A percentile compares a stretch with the other conserved stretches of the same genome.
phyloP scores from a whole-genome alignment of 2,113 vertebrate genomes.

The Romanogobio albipinnatus region DNA sequence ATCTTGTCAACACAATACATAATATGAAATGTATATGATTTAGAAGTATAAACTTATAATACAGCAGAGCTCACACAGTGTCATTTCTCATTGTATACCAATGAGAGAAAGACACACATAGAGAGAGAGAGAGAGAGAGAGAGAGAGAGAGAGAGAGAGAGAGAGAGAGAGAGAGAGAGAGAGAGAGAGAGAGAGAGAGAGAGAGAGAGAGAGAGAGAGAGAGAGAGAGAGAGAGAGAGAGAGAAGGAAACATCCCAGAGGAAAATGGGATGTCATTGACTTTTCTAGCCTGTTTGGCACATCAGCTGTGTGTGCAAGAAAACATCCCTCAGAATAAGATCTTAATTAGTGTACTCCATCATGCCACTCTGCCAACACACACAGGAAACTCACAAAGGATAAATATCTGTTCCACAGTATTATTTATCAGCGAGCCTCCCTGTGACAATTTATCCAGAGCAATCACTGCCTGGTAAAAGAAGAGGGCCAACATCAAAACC shows the following conservation, averaged over 20 bases:
- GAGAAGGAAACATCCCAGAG: neutral
- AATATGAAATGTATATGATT: neutral
- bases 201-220: too few species aligned
- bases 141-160: too few species aligned
- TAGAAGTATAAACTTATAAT: neutral
- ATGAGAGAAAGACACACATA: neutral
- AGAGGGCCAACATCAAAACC: constrained; percentile 20
- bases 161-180: too few species aligned
- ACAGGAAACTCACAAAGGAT: constrained; percentile 43
- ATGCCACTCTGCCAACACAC: constrained; percentile 51
- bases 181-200: too few species aligned
- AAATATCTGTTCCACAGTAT: constrained; percentile 23
- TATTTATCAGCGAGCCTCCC: constrained; percentile 52
- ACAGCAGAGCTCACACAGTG: neutral
- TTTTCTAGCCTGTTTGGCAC: constrained; percentile 39
- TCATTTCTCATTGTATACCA: constrained; percentile 51
- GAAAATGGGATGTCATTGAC: constrained; percentile 30
- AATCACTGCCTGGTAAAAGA: constrained; percentile 25
- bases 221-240: too few species aligned
- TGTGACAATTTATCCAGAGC: constrained; percentile 45
- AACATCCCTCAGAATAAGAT: constrained; percentile 63
- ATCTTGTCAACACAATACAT: neutral
- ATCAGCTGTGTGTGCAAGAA: constrained; percentile 50
- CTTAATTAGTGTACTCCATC: constrained; percentile 70
- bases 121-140: too few species aligned